Evolutionary conservation across 2,888 invertebrate species (phyloP), one percentile per base, ranked within the genome.

Genomic region (Ischnus inquisitorius): DNA sequence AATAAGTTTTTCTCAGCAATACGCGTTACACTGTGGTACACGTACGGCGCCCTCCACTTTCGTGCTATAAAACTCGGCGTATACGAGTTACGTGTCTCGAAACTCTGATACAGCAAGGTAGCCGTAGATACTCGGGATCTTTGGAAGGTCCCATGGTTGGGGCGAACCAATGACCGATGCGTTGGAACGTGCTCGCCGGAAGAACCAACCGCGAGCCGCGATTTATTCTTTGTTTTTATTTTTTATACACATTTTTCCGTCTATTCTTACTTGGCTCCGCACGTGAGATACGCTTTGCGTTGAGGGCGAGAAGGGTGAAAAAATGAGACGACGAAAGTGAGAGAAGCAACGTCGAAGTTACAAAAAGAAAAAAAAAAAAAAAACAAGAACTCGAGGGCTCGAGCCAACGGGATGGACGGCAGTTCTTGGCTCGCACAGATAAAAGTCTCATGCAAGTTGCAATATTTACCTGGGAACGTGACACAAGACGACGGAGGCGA

Each of bases 401-500:
- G 19, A n/a, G 16, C 54, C 54, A 22, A 48, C 43, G 16, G 12
- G 34, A 48, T 6, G 3, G 14, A 46, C 25, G 25, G 25, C 48
- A 62, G 19, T 69, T 54, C 19, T 46, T 64, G 57, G 16, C 48
- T 57, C 65, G 28, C 69, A 57, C 51, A 34, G 43, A 84, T 85
- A 82, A 82, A 84, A 76, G 54, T 80, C 78, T 74, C 46, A n/a
- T 46, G 54, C 22, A 19, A 72, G 67, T 74, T 84, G 76, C 48
- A 82, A 86, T 83, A 84, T 83, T 84, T 74, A 83, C 80, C 84
- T 86, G 78, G 60, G 65, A 54, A 54, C 68, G 82, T 75, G 80
- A 78, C 68, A 51, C 43, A 28, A 78, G 54, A 46, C 46, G 68
- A 54, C 46, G 28, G 54, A 68, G 60, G 16, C 41, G 22, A 41